A percentile compares a stretch with the other conserved stretches of the same genome.
Evolutionary conservation across 2,888 invertebrate genomes (phyloP).

Genomic region (Aporophyla nigra): DNA sequence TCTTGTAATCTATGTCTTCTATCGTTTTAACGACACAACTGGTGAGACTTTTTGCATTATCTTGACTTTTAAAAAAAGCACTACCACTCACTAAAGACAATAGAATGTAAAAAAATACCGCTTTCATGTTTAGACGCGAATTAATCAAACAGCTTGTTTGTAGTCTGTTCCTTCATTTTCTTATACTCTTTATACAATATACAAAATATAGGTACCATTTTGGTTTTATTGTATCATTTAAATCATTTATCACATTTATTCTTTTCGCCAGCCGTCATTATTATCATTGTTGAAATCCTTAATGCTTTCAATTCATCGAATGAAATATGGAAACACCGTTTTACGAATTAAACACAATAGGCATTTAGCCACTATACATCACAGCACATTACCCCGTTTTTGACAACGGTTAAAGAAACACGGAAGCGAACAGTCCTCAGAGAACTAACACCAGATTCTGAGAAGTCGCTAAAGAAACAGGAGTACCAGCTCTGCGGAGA

Average conservation of each 20-base stretch:
- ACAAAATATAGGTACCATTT: neutral
- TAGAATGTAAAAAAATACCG: neutral
- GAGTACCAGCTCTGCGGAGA: too few species aligned
- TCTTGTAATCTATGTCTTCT: constrained; percentile 47
- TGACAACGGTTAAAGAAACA: too few species aligned
- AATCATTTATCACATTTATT: constrained; percentile 33
- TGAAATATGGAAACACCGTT: neutral
- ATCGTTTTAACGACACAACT: constrained; percentile 64
- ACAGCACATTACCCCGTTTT: too few species aligned
- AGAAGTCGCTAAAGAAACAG: too few species aligned
- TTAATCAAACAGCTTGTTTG: neutral
- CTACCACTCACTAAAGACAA: constrained; percentile 3
- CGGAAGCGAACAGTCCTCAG: too few species aligned
- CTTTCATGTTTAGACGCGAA: constrained; percentile 27
- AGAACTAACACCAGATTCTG: too few species aligned
- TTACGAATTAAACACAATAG: neutral
- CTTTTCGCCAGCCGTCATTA: neutral
- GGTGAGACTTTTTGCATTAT: constrained; percentile 24
- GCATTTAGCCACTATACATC: too few species aligned
- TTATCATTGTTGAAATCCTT: neutral
- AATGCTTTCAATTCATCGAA: constrained; percentile 14
- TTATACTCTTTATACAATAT: neutral
- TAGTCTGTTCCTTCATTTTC: neutral
- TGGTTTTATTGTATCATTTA: neutral
- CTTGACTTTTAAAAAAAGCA: constrained; percentile 22